These are phyloP conservation scores for Sebastes fasciatus DNA, from an alignment of 2,113 vertebrate genomes.

Conservation along the genomic window DNA sequence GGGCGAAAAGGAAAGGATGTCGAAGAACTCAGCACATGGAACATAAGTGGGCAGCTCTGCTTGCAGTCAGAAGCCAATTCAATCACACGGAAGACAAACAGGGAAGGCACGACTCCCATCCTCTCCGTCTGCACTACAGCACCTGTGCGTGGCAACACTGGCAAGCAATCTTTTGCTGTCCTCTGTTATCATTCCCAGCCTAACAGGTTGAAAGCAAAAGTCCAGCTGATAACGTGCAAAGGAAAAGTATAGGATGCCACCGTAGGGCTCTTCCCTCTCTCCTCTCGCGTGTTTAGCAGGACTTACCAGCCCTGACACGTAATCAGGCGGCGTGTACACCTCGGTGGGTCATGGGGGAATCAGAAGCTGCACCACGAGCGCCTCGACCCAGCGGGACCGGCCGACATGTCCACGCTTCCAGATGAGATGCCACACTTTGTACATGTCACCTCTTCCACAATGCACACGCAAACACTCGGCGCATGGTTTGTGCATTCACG, in stretches of 20 bases:
- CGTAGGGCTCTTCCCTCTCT: slow-evolving; percentile 4
- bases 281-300: slow-evolving; percentile 48
- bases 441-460: slow-evolving; percentile 52
- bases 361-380: slow-evolving; percentile 29
- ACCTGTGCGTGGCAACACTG: slow-evolving; percentile 43
- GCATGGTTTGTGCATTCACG: neutral
- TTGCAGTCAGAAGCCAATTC: slow-evolving; percentile 50
- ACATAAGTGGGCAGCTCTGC: slow-evolving; percentile 32
- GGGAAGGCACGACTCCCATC: slow-evolving; percentile 46
- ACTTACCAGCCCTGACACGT: slow-evolving; percentile 74
- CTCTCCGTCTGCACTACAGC: slow-evolving; percentile 31
- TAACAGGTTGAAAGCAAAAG: slow-evolving; percentile 52
- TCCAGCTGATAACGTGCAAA: slow-evolving; percentile 53
- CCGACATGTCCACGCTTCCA: slow-evolving; percentile 29
- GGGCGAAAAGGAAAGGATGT: neutral
- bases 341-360: slow-evolving; percentile 30
- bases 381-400: slow-evolving; percentile 24
- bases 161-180: slow-evolving; percentile 66
- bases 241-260: slow-evolving; percentile 31
- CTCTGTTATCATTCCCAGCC: slow-evolving; percentile 55
- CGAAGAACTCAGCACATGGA: slow-evolving; percentile 7
- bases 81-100: slow-evolving; percentile 56
- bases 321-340: slow-evolving; percentile 68
- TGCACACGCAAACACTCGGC: neutral
- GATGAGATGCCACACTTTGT: slow-evolving; percentile 71